Conservation (phyloP, 2,113 vertebrate species). For the Haliaeetus leucogaster region DNA sequence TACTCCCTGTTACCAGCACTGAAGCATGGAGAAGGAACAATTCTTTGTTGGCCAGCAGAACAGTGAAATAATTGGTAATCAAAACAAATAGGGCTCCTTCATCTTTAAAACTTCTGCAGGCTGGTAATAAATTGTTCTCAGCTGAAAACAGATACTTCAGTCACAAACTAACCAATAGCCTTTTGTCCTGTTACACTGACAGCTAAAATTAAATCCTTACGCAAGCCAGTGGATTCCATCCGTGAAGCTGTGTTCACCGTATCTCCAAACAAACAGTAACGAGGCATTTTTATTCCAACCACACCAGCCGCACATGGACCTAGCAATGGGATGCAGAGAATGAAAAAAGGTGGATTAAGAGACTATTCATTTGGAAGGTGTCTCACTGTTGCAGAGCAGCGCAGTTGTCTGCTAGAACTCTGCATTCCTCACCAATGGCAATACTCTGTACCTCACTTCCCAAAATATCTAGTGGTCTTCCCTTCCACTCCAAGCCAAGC, state of each 20-base stretch:
- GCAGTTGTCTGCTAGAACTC: neutral
- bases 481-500: neutral
- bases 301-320: slow-evolving; percentile 94
- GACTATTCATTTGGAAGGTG: neutral
- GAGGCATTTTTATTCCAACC: slow-evolving; percentile 96
- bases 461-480: neutral
- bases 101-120: neutral
- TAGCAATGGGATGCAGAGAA: slow-evolving; percentile 30
- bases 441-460: neutral
- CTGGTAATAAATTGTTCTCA: neutral
- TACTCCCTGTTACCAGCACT: neutral
- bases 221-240: slow-evolving; percentile 95
- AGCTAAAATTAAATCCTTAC: slow-evolving; percentile 75
- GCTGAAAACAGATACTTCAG: slow-evolving; percentile 18
- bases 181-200: neutral
- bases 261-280: slow-evolving; percentile 93
- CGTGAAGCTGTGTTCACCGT: slow-evolving; percentile 94
- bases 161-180: neutral
- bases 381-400: neutral
- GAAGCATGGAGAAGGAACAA: neutral
- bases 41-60: neutral
- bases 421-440: neutral
- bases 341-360: neutral
- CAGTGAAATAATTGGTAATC: neutral
- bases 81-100: neutral